Conservation (phyloP, 2,888 invertebrate species). For the Metacarcinus magister region DNA sequence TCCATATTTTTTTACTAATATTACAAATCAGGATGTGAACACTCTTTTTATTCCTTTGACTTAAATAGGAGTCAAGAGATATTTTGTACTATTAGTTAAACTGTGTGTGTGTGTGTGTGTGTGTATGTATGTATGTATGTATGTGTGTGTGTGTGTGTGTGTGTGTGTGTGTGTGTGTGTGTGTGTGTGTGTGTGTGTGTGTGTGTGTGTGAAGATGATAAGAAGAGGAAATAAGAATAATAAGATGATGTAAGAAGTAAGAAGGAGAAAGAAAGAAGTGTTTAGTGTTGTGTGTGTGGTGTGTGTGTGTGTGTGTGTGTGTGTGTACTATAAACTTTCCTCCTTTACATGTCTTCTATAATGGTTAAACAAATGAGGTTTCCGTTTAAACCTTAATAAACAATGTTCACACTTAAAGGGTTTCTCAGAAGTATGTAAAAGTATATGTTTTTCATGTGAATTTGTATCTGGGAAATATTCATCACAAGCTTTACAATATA, state of each 20-base stretch:
- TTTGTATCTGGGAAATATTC: not conserved
- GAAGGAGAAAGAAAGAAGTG: too few relatives aligned
- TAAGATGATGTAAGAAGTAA: too few relatives aligned
- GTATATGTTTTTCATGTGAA: slow-evolving; percentile 43
- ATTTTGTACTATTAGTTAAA: not conserved
- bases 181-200: too few relatives aligned
- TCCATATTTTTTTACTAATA: too few relatives aligned
- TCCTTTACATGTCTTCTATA: slow-evolving; percentile 46
- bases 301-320: slow-evolving; percentile 34
- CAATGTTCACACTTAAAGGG: slow-evolving; percentile 61
- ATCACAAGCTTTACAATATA: slow-evolving; percentile 55
- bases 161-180: too few relatives aligned
- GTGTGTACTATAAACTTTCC: not conserved
- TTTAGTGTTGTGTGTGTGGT: not conserved
- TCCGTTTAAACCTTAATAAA: slow-evolving; percentile 33
- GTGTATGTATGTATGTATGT: slow-evolving; percentile 49
- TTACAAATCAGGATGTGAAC: too few relatives aligned
- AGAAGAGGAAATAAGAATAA: too few relatives aligned
- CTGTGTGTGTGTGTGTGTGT: slow-evolving; percentile 39
- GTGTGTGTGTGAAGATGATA: too few relatives aligned
- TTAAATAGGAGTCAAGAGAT: not conserved
- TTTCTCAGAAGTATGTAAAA: not conserved
- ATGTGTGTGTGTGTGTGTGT: not conserved
- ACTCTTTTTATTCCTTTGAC: not conserved
- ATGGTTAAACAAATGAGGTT: slow-evolving; percentile 49